phyloP scores from a whole-genome alignment of 1,140 invertebrate genomes.

The Eupristina koningsbergeri region DNA sequence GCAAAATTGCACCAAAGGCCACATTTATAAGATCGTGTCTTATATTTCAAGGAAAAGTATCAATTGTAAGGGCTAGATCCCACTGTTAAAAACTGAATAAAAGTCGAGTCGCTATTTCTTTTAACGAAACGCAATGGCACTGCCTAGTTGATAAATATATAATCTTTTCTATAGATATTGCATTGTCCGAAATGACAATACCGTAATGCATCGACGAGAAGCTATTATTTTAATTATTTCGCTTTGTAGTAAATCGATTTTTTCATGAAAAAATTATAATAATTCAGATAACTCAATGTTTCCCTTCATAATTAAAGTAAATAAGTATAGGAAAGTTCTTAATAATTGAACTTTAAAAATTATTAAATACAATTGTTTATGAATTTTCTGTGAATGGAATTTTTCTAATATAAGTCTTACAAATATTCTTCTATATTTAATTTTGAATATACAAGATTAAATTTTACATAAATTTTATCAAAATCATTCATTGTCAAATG shows the following conservation, averaged over 20 bases:
- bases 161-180: conserved; percentile 31
- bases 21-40: conserved; percentile 47
- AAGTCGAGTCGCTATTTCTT: conserved; percentile 29
- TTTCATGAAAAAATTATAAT: conserved; percentile 1
- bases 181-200: conserved; percentile 2
- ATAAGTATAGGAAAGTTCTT: background rate
- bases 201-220: conserved; percentile 27
- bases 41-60: conserved; percentile 36
- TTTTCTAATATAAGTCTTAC: too few relatives aligned
- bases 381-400: too few relatives aligned
- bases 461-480: too few relatives aligned
- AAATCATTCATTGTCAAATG: too few relatives aligned
- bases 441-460: too few relatives aligned
- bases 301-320: background rate
- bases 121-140: conserved; percentile 50
- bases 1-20: conserved; percentile 53
- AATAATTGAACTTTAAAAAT: too few relatives aligned
- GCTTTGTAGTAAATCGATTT: background rate
- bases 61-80: background rate
- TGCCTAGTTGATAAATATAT: conserved; percentile 47
- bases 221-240: conserved; percentile 12
- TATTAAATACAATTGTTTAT: too few relatives aligned
- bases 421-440: too few relatives aligned
- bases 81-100: conserved; percentile 11
- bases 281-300: conserved; percentile 12